A percentile compares a stretch with the other conserved stretches of the same genome.
Conservation (phyloP, 2,113 vertebrate species). For the Centrocercus urophasianus region DNA sequence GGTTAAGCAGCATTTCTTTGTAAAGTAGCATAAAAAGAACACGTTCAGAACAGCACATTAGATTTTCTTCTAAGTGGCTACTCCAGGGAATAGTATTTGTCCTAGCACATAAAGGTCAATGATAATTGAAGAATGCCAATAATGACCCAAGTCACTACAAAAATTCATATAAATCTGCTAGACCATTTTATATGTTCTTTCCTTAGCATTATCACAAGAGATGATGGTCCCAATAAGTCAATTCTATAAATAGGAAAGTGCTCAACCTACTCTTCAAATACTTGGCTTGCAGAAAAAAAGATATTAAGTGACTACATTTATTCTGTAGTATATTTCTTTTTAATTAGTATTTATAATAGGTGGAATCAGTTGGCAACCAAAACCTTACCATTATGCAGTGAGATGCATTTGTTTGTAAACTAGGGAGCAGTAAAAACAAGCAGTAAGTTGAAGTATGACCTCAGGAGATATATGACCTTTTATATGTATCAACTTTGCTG, state of each 20-base stretch:
- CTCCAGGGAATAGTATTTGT: slow-evolving; percentile 54
- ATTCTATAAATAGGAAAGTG: neutral
- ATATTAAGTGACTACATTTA: neutral
- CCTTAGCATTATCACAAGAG: slow-evolving; percentile 6
- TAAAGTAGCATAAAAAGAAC: slow-evolving; percentile 35
- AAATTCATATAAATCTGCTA: slow-evolving; percentile 29
- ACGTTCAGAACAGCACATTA: slow-evolving; percentile 37
- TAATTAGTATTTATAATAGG: neutral
- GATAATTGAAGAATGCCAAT: slow-evolving; percentile 61
- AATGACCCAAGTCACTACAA: slow-evolving; percentile 11
- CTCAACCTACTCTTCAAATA: neutral
- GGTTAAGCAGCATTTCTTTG: slow-evolving; percentile 53
- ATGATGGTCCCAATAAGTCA: neutral
- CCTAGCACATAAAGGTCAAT: slow-evolving; percentile 55
- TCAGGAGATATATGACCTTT: neutral
- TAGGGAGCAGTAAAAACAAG: neutral
- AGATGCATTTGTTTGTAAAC: neutral
- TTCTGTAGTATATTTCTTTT: neutral
- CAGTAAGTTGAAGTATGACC: neutral
- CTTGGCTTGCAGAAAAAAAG: neutral
- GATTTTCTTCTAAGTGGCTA: slow-evolving; percentile 30
- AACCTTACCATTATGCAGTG: neutral
- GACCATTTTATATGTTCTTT: slow-evolving; percentile 6
- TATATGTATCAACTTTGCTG: neutral
- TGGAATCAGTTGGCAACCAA: neutral